Conservation (phyloP, 1,140 invertebrate species). For the Atta texana region DNA sequence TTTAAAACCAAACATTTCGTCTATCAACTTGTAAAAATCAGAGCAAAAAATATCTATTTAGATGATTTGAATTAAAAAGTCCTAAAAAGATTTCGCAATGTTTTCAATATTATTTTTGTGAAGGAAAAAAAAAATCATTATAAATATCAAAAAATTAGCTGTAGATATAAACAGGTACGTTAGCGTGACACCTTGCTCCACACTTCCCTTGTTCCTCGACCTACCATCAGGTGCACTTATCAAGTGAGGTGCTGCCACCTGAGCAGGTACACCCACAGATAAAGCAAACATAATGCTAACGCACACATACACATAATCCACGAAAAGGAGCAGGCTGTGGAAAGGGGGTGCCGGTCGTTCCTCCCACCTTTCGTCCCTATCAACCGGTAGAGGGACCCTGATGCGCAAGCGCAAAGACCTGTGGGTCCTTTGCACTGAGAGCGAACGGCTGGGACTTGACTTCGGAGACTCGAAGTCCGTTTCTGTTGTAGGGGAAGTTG, state of each 20-base stretch:
- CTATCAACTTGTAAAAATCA: neutral
- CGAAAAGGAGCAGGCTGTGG: conserved; percentile 62
- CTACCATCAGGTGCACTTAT: conserved; percentile 38
- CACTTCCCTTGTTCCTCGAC: conserved; percentile 37
- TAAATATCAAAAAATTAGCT: conserved; percentile 32
- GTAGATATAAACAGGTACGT: conserved; percentile 21
- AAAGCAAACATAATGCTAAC: conserved; percentile 46
- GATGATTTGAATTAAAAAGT: neutral
- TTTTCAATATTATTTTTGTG: neutral
- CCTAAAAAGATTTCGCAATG: no score
- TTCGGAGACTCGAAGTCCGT: conserved; percentile 78
- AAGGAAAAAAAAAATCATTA: neutral
- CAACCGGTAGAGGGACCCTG: conserved; percentile 39
- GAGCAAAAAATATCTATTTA: neutral
- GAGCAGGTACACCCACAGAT: conserved; percentile 77
- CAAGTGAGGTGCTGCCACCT: conserved; percentile 82
- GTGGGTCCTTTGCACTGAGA: conserved; percentile 52
- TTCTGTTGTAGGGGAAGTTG: conserved; percentile 76
- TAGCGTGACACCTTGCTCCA: conserved; percentile 26
- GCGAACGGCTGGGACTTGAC: conserved; percentile 68
- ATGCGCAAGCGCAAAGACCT: conserved; percentile 74
- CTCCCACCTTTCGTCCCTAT: conserved; percentile 47
- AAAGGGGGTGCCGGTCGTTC: conserved; percentile 68
- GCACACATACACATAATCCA: neutral
- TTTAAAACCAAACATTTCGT: neutral